phyloP scores from a whole-genome alignment of 1,140 invertebrate species.

The Tribolium madens region DNA sequence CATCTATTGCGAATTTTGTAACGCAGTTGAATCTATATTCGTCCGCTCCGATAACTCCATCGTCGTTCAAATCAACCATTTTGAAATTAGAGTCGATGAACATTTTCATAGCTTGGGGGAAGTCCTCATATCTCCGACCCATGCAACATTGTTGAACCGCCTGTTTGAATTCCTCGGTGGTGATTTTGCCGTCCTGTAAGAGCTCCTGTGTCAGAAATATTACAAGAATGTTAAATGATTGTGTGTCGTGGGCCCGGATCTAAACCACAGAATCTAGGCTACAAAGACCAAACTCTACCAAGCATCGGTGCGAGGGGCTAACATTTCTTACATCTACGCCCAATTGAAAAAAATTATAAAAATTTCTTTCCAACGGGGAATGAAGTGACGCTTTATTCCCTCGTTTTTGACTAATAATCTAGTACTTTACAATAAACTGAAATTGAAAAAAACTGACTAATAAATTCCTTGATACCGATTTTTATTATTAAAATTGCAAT shows the following conservation, averaged over 20 bases:
- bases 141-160: slow-evolving; percentile 84
- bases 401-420: no score
- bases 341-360: no score
- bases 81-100: slow-evolving; percentile 87
- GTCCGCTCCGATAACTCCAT: slow-evolving; percentile 81
- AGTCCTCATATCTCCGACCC: slow-evolving; percentile 82
- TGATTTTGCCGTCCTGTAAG: slow-evolving; percentile 82
- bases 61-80: slow-evolving; percentile 83
- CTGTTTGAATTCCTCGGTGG: slow-evolving; percentile 84
- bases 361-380: no score
- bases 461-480: no score
- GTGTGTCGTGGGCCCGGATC: slow-evolving; percentile 17
- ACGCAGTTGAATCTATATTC: slow-evolving; percentile 87
- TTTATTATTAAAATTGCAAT: no score
- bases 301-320: background rate
- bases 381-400: no score
- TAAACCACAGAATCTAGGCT: slow-evolving; percentile 15
- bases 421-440: no score
- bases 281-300: background rate
- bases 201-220: slow-evolving; percentile 54
- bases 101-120: slow-evolving; percentile 83
- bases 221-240: background rate
- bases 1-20: slow-evolving; percentile 80
- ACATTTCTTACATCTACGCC: no score
- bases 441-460: no score